Percentiles rank a stretch among this genome's conserved stretches.
These are phyloP conservation scores for Apocrypta bakeri DNA, from an alignment of 1,140 invertebrate genomes.

Conservation along the genomic window DNA sequence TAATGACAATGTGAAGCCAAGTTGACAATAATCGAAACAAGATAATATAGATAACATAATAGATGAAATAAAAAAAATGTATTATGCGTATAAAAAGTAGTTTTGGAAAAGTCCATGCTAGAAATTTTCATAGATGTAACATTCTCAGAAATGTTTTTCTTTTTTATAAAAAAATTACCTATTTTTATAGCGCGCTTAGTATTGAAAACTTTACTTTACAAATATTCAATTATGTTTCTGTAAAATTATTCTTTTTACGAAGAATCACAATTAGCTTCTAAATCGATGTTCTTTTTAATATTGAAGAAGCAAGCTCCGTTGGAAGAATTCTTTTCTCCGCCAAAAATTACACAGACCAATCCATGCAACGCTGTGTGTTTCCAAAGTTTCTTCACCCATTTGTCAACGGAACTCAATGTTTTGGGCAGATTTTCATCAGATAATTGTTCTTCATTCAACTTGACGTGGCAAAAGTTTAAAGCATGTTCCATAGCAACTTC, in stretches of 20 bases:
- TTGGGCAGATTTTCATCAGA: constrained; percentile 67
- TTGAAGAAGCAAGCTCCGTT: constrained; percentile 75
- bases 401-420: constrained; percentile 75
- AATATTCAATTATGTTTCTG: background rate
- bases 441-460: constrained; percentile 69
- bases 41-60: too few species aligned
- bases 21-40: too few species aligned
- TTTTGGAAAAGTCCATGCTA: too few species aligned
- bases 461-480: constrained; percentile 79
- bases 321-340: constrained; percentile 71
- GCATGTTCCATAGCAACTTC: constrained; percentile 73
- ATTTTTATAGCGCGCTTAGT: background rate
- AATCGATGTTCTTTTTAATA: constrained; percentile 62
- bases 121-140: too few species aligned
- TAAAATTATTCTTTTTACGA: background rate
- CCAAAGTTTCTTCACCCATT: constrained; percentile 79
- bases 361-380: constrained; percentile 74
- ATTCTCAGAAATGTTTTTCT: too few species aligned
- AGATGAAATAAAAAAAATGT: too few species aligned
- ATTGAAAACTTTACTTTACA: background rate
- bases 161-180: too few species aligned
- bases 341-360: constrained; percentile 77
- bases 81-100: too few species aligned
- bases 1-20: too few species aligned
- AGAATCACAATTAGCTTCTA: background rate